Evolutionary conservation across 2,888 invertebrate species (phyloP), one percentile per base, ranked within the genome.

Genomic region (Drosophila colorata): DNA sequence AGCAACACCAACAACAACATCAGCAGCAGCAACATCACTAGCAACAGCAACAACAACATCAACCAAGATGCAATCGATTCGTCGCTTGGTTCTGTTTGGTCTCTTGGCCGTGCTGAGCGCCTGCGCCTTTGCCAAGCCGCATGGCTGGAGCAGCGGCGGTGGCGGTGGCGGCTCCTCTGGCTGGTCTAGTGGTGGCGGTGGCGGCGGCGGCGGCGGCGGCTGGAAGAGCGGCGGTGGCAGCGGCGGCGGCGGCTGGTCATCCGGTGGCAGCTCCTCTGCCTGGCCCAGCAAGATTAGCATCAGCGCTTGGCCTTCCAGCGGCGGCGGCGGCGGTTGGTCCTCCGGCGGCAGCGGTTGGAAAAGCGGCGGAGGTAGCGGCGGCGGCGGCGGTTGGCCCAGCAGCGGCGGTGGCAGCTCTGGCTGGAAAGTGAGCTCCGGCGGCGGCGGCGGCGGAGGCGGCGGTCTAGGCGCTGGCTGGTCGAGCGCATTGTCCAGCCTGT

Each of bases 101-200:
- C 68, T 78, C 28, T 46, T 73, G 74, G 81, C 57, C 55, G 53
- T 68, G 55, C 61, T 80, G 53, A 52, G 83, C 28, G 53, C 58
- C 20, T 61, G 77, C 13, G 79, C 37, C 33, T 71, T 69, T 25
- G 80, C 69, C 43, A 83, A 82, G 52, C 88, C 88, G 1, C 80
- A 82, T 31, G 83, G 87, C 41, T 86, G 90, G 77, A 66, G 78
- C 43, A 69, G 74, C 4, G 80, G 80, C 4, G 82, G 72, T 9
- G 80, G 80, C 4, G 82, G 72, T 9, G 52, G 84, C 28, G 61
- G 70, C 43, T 70, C 71, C 40, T 60, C 65, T 63, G 76, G 59
- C 67, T 78, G 76, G 77, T 11, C 70, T 25, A 61, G 78, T 18
- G 68, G 74, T 6, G 60, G 78, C 2, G 67, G 80, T n/a, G 69